These are phyloP conservation scores for Paramisgurnus dabryanus DNA, from an alignment of 2,113 vertebrate species.

Conservation along the genomic window DNA sequence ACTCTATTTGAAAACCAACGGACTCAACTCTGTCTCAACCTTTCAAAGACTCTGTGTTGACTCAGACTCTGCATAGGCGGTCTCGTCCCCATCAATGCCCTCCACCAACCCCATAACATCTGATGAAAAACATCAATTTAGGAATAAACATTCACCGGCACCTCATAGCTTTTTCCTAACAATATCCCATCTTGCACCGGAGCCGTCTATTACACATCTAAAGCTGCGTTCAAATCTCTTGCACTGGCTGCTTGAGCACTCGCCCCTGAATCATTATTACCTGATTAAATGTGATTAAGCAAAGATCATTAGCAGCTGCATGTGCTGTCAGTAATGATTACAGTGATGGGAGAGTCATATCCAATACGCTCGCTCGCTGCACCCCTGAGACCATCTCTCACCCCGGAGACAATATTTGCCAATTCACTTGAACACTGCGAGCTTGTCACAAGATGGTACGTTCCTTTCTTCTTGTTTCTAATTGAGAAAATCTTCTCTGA, in stretches of 20 bases:
- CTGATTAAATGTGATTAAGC: constrained; percentile 81
- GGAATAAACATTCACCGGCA: not conserved
- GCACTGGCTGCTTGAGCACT: constrained; percentile 39
- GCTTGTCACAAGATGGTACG: not conserved
- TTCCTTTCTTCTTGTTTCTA: constrained; percentile 15
- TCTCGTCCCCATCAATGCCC: no score
- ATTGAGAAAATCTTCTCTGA: constrained; percentile 28
- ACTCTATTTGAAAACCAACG: no score
- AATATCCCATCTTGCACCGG: not conserved
- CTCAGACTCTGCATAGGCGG: no score
- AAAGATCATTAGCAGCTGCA: constrained; percentile 81
- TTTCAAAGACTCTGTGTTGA: no score
- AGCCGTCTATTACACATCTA: not conserved
- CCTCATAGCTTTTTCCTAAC: not conserved
- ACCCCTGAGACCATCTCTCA: constrained; percentile 60
- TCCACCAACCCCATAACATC: not conserved
- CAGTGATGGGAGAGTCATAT: constrained; percentile 69
- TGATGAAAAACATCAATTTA: not conserved
- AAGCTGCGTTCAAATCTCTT: constrained; percentile 53
- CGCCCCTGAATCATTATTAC: constrained; percentile 78
- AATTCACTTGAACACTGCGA: constrained; percentile 53
- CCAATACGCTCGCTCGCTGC: constrained; percentile 59
- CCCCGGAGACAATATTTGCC: constrained; percentile 70
- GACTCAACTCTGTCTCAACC: no score
- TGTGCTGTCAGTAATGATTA: constrained; percentile 80